Percentiles rank a stretch among this genome's conserved stretches.
phyloP scores from a whole-genome alignment of 2,797 vertebrate species.

The Rhynchonycteris naso region DNA sequence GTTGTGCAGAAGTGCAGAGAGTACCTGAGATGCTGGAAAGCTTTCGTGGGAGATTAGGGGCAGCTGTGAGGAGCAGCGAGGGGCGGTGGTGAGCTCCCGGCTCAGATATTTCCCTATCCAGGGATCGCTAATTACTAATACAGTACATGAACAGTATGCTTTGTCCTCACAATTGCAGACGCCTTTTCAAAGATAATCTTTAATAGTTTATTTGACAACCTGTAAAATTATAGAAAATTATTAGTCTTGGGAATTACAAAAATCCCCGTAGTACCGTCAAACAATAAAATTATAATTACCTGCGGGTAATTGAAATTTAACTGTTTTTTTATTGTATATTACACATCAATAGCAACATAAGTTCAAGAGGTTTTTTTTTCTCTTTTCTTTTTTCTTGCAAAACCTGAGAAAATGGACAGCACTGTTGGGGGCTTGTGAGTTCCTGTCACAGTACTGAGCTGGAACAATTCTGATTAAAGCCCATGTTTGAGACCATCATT shows the following conservation, averaged over 20 bases:
- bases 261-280: constrained; percentile 89
- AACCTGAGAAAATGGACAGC: constrained; percentile 87
- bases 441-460: constrained; percentile 86
- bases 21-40: constrained; percentile 84
- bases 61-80: constrained; percentile 84
- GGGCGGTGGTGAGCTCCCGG: constrained; percentile 84
- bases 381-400: constrained; percentile 83
- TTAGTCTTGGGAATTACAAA: constrained; percentile 90
- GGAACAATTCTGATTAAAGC: constrained; percentile 89
- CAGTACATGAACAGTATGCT: constrained; percentile 89
- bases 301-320: constrained; percentile 91
- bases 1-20: constrained; percentile 74
- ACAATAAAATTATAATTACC: constrained; percentile 92
- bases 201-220: constrained; percentile 92
- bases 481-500: constrained; percentile 88
- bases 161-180: constrained; percentile 89
- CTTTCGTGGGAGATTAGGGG: constrained; percentile 85
- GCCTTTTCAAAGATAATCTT: constrained; percentile 91
- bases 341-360: constrained; percentile 90
- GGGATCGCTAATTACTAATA: constrained; percentile 90
- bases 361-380: constrained; percentile 86
- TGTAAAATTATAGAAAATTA: constrained; percentile 92
- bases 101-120: constrained; percentile 86
- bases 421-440: constrained; percentile 85
- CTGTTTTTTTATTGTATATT: constrained; percentile 91